Evolutionary conservation across 2,888 invertebrate genomes (phyloP), one percentile per base, ranked within the genome.

Genomic region (Ornithoptera alexandrae): DNA sequence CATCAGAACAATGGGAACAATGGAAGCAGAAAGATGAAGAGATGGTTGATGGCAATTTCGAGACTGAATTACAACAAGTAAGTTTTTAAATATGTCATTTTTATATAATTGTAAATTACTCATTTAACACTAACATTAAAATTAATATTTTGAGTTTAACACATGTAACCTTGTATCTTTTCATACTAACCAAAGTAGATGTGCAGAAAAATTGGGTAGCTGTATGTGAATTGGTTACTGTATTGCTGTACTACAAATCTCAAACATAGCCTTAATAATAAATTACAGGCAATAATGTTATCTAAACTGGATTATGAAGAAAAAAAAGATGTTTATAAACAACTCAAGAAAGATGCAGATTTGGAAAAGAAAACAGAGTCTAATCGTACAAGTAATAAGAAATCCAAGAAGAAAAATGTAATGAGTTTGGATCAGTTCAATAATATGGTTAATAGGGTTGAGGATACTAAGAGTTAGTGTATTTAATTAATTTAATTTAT

Each of bases 361-460:
- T 71, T 76, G 24, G 85, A 86, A 65, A 90, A 90, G 75, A 84
- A 87, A 69, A 74, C 71, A 22, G 89, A 86, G 8, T 81, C 81
- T 82, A 79, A 88, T 80, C 81, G 82, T 65, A 74, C 82, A 50
- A 83, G 78, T 71, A 81, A 81, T 63, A 90, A 92, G 75, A 92
- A 91, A 73, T 87, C 92, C 80, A 94, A 90, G 78, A 96, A 96
- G 82, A 95, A 95, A 76, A 95, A 95, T 81, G 94, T 95, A 0
- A 96, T 97, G 95, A 95, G 95, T 71, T 87, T 97, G 69, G 95
- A 95, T 71, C 94, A 97, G 84, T 97, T 97, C 81, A 95, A 96
- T 82, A 94, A 93, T 74, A 87, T 95, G 87, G 86, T 93, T 72
- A 82, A 86, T 71, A 75, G 79, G 75, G 80, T 22, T 20, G 70